Percentiles rank a stretch among this genome's conserved stretches.
Evolutionary conservation across 2,888 invertebrate species (phyloP).

Genomic region (Amorpha juglandis): DNA sequence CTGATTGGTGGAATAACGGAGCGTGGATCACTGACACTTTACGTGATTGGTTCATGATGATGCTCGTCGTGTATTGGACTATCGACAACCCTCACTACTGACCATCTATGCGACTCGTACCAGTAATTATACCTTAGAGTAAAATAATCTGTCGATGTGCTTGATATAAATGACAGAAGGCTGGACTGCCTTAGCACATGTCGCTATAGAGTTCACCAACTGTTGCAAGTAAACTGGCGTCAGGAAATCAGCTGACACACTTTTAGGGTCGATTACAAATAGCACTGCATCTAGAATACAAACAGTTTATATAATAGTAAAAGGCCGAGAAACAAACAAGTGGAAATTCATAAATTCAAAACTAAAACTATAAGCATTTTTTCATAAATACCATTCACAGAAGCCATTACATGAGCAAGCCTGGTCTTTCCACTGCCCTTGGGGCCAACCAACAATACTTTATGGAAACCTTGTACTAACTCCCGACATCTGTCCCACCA

Average conservation of each 20-base stretch:
- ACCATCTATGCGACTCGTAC: no score
- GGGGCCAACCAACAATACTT: conserved; percentile 62
- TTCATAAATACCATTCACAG: conserved; percentile 55
- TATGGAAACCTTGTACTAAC: conserved; percentile 48
- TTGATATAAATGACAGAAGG: conserved; percentile 64
- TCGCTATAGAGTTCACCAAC: conserved; percentile 44
- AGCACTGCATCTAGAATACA: conserved; percentile 58
- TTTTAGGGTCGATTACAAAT: conserved; percentile 57
- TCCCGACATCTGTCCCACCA: conserved; percentile 70
- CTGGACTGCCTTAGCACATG: conserved; percentile 59
- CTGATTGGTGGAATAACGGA: no score
- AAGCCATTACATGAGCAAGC: conserved; percentile 59
- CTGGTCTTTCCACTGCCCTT: conserved; percentile 56
- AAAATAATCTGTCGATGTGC: conserved; percentile 58
- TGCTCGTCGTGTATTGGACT: no score
- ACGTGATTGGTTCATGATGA: no score
- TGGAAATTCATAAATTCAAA: no score
- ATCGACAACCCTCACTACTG: no score
- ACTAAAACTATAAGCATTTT: not conserved
- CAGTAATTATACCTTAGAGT: conserved; percentile 53
- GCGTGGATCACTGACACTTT: no score
- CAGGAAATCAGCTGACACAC: conserved; percentile 42
- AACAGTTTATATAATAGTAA: not conserved
- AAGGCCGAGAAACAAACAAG: not conserved
- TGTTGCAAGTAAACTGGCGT: conserved; percentile 44